Conservation (phyloP, 2,888 invertebrate genomes). For the Caenorhabditis sulstoni region DNA sequence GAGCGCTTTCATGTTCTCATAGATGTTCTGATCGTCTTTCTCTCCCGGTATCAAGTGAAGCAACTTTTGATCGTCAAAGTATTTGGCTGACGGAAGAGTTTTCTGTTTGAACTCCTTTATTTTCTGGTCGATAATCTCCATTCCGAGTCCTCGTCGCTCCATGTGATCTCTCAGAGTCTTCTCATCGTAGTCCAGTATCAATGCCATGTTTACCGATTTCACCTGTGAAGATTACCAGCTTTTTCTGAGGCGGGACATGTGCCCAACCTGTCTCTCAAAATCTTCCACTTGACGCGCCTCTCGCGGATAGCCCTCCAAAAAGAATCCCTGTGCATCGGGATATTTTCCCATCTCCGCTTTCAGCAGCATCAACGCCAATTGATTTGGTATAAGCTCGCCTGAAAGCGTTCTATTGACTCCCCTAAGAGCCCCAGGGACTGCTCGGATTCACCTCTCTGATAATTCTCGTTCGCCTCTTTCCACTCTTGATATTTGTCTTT, state of each 20-base stretch:
- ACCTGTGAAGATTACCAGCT: conserved; percentile 44
- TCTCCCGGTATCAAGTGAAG: conserved; percentile 80
- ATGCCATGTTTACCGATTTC: conserved; percentile 78
- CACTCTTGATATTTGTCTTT: conserved; percentile 79
- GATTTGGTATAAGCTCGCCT: conserved; percentile 80
- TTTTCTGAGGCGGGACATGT: too few species aligned
- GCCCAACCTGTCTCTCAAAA: conserved; percentile 78
- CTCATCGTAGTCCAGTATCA: conserved; percentile 80
- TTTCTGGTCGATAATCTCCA: conserved; percentile 71
- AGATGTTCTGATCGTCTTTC: conserved; percentile 76
- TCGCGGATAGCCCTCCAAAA: conserved; percentile 80
- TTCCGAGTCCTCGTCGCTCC: conserved; percentile 73
- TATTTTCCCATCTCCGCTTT: conserved; percentile 80
- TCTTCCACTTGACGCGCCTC: conserved; percentile 80
- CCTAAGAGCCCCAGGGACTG: background rate
- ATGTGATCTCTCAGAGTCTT: conserved; percentile 78
- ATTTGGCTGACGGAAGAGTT: conserved; percentile 80
- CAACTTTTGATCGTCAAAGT: conserved; percentile 80
- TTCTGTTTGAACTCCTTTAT: conserved; percentile 80
- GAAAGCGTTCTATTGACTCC: background rate
- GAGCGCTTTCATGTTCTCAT: conserved; percentile 76
- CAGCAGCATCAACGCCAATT: conserved; percentile 77
- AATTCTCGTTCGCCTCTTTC: conserved; percentile 78
- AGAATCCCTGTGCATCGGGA: conserved; percentile 73
- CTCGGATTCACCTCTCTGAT: conserved; percentile 71